Base-by-base conservation (phyloP, 1,140 invertebrate species). In the Aphaenogaster rudis region DNA sequence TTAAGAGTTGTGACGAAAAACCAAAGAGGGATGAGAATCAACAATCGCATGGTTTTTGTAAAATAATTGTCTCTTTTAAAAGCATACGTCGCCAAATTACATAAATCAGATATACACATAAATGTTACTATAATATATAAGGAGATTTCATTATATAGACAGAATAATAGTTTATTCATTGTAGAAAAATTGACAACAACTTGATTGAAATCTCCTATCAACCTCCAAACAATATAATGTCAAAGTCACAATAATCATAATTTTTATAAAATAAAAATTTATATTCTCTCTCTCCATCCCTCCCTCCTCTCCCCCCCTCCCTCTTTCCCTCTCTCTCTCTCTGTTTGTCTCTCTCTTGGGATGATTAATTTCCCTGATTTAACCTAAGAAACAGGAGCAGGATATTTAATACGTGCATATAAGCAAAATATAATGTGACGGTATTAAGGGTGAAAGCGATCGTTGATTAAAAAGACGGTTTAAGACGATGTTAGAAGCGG, bases 401-500 rank as follows among this genome's bases (percentile, higher is more conserved):
- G 28, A 17, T 61, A n/a, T 3, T 63, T 63, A 61, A 61, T 17
- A 61, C 71, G 80, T 17, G 36, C 17, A 8, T 61, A 54, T 8
- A 59, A 74, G n/a, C 39, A 21, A 39, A 59, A 54, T 52, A 45
- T 78, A 86, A 48, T 15, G 45, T 36, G 33, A 63, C 36, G 13
- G 61, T 69, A 79, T 90, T 71, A 90, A 63, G 57, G 45, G 48
- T 59, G 78, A 66, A 71, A 79, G 69, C 59, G 82, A 81, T 79
- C 52, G 64, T 66, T 90, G 89, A 88, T 91, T 91, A 91, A 91
- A 91, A 90, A 91, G 81, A 61, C 61, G 77, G 81, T 82, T 91
- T 90, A 91, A 90, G 81, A 67, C 85, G 86, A 78, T 87, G 81
- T 91, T 91, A 78, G 74, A 76, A 59, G 39, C 42, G 87, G 82